Base-by-base conservation (phyloP, 2,797 vertebrate species). In the Spheniscus humboldti region DNA sequence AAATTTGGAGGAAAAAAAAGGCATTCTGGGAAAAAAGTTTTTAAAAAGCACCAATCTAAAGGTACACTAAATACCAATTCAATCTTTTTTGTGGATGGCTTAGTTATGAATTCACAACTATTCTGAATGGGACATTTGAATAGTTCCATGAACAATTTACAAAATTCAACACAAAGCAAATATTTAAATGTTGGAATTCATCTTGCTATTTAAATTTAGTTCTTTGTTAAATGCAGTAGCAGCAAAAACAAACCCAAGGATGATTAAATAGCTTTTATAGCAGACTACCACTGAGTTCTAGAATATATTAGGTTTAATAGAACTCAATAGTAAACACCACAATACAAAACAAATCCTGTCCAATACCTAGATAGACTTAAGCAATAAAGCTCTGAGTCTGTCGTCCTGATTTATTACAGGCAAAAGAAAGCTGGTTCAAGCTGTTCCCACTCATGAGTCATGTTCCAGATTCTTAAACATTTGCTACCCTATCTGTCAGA, bases 391-490 rank as follows among this genome's bases (percentile, higher is more conserved):
- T 82, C 19, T 27, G 87, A 92, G 80, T 87, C 52, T 80, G 53
- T 66, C 67, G 39, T 92, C 17, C 85, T 84, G 59, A 60, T 91
- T 93, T 94, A 88, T 87, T 69, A 82, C n/a, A 94, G n/a, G 63
- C 67, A 86, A 87, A 94, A 67, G 80, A 89, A 95, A 95, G 53
- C 67, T 92, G 67, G 67, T 94, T 95, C 13, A 19, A 80, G 82
- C 80, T 95, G 92, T 90, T 96, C 92, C 76, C 74, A 86, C 92
- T 91, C 31, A 68, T 91, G 94, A 96, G 63, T 96, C 94, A 96
- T 83, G 50, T 91, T 97, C 72, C 80, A 88, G 82, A 94, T 77
- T 96, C 94, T 96, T 92, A 87, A 97, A 87, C 86, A 89, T 85
- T 96, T 96, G 94, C 90, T 93, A 90, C 78, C 73, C 60, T 96